Conservation (phyloP, 2,113 vertebrate genomes). For the Ahaetulla prasina region DNA sequence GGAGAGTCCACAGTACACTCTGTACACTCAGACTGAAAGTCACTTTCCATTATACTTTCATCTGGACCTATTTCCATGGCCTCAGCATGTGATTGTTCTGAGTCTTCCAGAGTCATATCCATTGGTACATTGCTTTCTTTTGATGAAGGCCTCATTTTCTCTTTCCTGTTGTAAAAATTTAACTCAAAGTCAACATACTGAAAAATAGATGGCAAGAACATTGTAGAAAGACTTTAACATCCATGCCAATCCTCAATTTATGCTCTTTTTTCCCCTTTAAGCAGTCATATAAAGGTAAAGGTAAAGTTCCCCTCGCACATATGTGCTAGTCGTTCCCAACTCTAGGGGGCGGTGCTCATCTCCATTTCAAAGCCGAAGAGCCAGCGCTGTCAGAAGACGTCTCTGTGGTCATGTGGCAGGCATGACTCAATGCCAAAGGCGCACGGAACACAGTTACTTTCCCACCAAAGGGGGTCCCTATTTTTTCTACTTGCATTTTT, state of each 20-base stretch:
- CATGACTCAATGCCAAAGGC: too few species aligned
- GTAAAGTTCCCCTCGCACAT: too few species aligned
- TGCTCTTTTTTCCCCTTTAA: not conserved
- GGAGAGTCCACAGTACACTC: not conserved
- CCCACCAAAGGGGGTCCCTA: too few species aligned
- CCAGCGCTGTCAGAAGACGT: too few species aligned
- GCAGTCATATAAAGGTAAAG: not conserved
- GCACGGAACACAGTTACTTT: too few species aligned
- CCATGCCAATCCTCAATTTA: not conserved
- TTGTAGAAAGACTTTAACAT: not conserved
- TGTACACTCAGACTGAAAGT: not conserved
- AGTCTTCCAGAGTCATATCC: not conserved
- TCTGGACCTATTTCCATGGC: constrained; percentile 18
- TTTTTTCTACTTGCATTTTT: too few species aligned
- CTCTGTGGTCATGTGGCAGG: too few species aligned
- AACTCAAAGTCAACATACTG: too few species aligned
- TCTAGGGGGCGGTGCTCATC: too few species aligned
- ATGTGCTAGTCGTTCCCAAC: too few species aligned
- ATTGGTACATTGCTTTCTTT: not conserved
- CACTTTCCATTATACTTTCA: not conserved
- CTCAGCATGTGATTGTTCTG: not conserved
- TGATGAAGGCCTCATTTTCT: not conserved
- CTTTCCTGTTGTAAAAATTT: not conserved
- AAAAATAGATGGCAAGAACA: not conserved
- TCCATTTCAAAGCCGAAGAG: too few species aligned